Percentiles rank a stretch among this genome's conserved stretches.
Conservation (phyloP, 1,140 invertebrate species). For the Drosophila ohnishii region DNA sequence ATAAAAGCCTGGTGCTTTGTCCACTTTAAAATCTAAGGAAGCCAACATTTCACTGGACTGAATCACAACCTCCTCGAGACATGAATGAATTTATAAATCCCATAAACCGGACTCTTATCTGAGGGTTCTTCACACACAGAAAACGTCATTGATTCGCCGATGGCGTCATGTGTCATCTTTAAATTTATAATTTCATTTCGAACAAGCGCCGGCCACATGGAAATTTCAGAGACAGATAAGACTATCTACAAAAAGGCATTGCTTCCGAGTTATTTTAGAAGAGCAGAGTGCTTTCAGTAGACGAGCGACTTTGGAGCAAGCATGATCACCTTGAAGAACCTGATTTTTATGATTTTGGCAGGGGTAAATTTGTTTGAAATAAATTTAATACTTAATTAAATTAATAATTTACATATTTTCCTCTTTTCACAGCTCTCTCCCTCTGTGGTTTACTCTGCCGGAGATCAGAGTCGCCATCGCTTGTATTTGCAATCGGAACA, state of each 20-base stretch:
- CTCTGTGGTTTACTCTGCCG: conserved; percentile 7
- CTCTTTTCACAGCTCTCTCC: background rate
- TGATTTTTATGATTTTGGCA: background rate
- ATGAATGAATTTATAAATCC: conserved; percentile 31
- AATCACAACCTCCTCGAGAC: conserved; percentile 17
- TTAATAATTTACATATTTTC: too few relatives aligned
- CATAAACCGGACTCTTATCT: conserved; percentile 17
- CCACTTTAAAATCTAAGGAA: background rate
- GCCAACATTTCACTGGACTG: background rate
- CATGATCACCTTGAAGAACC: conserved; percentile 31
- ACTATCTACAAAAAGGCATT: conserved; percentile 20
- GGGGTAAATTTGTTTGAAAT: background rate
- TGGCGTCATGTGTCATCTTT: conserved; percentile 31
- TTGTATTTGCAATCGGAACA: conserved; percentile 56
- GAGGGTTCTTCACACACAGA: conserved; percentile 21
- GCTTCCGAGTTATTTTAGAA: conserved; percentile 26
- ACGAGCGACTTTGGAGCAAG: conserved; percentile 36
- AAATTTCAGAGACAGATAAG: conserved; percentile 36
- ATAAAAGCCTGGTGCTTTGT: conserved; percentile 21
- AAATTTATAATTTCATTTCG: conserved; percentile 21
- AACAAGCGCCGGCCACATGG: conserved; percentile 18
- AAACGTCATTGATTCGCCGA: conserved; percentile 35
- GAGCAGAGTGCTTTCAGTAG: conserved; percentile 41
- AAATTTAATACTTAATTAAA: background rate
- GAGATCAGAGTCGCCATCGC: conserved; percentile 47